These are phyloP conservation scores for Aphidius gifuensis DNA, from an alignment of 1,140 invertebrate species.

Conservation along the genomic window DNA sequence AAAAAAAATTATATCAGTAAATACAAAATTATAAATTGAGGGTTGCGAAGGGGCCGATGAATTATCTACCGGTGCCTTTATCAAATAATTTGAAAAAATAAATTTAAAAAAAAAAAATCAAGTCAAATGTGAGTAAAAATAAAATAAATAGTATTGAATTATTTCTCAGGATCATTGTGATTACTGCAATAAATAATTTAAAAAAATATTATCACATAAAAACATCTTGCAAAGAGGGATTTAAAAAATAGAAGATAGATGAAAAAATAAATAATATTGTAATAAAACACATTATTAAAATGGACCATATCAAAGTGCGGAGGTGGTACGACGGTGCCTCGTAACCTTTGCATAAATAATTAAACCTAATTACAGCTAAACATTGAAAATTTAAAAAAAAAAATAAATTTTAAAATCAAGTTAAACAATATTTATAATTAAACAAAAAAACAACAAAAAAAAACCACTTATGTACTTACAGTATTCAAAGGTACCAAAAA, in stretches of 20 bases:
- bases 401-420: no score
- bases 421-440: no score
- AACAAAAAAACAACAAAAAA: no score
- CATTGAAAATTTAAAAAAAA: no score
- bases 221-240: neutral
- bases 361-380: no score
- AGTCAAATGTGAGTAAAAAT: neutral
- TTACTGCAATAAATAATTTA: no score
- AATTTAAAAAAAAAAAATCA: neutral
- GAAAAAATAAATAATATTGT: neutral
- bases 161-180: no score
- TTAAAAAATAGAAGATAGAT: slow-evolving; percentile 12
- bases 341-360: neutral
- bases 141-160: neutral
- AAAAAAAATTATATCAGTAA: no score
- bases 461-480: slow-evolving; percentile 30
- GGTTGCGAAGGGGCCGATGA: slow-evolving; percentile 6
- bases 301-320: slow-evolving; percentile 13
- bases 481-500: slow-evolving; percentile 29
- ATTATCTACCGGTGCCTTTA: slow-evolving; percentile 13
- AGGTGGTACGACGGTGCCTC: slow-evolving; percentile 4
- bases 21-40: neutral
- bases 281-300: slow-evolving; percentile 1
- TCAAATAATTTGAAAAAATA: slow-evolving; percentile 6
- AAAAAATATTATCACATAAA: no score